Percentiles rank a stretch among this genome's conserved stretches.
These are phyloP conservation scores for Orius insidiosus DNA, from an alignment of 1,140 invertebrate genomes.

Conservation along the genomic window DNA sequence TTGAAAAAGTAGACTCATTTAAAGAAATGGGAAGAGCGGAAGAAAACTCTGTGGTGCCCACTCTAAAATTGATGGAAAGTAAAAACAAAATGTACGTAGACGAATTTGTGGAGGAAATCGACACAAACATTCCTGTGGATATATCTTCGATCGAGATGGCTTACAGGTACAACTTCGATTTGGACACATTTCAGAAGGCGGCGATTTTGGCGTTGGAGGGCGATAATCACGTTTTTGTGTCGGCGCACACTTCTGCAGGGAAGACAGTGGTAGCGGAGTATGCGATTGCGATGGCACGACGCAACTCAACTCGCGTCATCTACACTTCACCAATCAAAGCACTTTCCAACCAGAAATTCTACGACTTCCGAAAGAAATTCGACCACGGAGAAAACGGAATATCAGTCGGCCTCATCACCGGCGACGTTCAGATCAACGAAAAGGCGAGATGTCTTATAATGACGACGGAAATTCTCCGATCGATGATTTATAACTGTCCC, in stretches of 20 bases:
- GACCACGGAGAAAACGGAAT: conserved; percentile 26
- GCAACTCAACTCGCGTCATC: conserved; percentile 30
- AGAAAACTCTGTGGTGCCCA: no score
- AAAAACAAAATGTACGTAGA: no score
- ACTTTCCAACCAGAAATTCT: conserved; percentile 96
- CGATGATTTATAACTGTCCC: conserved; percentile 25
- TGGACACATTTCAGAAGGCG: conserved; percentile 90
- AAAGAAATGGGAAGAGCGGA: no score
- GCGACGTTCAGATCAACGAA: conserved; percentile 89
- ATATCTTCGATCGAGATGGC: no score
- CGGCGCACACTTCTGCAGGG: conserved; percentile 96
- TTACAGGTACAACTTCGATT: conserved; percentile 45
- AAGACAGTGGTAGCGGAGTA: conserved; percentile 99
- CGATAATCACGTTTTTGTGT: conserved; percentile 90
- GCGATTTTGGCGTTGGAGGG: conserved; percentile 89
- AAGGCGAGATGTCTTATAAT: conserved; percentile 92
- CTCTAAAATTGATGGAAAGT: no score
- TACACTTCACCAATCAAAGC: conserved; percentile 99
- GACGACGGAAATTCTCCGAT: conserved; percentile 96
- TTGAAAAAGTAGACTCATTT: no score
- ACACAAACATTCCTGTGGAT: no score
- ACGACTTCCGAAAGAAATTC: conserved; percentile 87
- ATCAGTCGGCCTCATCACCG: conserved; percentile 78
- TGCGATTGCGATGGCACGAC: conserved; percentile 60
- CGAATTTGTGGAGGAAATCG: no score